These are phyloP conservation scores for Etheostoma cragini DNA, from an alignment of 2,113 vertebrate species.

Conservation along the genomic window DNA sequence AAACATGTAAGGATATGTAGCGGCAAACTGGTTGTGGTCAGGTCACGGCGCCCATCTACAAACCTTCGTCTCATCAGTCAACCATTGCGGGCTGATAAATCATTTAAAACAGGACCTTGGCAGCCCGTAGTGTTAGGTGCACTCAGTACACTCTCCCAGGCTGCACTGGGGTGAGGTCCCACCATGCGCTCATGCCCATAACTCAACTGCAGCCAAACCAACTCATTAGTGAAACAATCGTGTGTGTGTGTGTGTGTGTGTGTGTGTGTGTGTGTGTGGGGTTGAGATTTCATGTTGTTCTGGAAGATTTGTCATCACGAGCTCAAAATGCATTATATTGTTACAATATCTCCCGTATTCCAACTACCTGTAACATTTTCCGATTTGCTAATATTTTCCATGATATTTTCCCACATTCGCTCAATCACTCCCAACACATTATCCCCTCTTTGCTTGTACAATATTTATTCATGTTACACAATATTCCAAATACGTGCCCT, in stretches of 20 bases:
- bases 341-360: constrained; percentile 83
- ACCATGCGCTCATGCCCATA: constrained; percentile 71
- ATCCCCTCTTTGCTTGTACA: constrained; percentile 71
- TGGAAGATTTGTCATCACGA: constrained; percentile 82
- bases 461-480: constrained; percentile 74
- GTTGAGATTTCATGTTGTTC: constrained; percentile 81
- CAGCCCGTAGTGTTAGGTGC: constrained; percentile 43
- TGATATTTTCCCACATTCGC: constrained; percentile 84
- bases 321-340: constrained; percentile 82
- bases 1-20: constrained; percentile 3
- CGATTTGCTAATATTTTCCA: constrained; percentile 88
- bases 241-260: constrained; percentile 50
- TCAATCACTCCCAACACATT: constrained; percentile 78
- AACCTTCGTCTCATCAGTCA: constrained; percentile 2
- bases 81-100: constrained; percentile 32
- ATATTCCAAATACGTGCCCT: constrained; percentile 57
- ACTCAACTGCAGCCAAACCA: constrained; percentile 80
- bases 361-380: constrained; percentile 89
- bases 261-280: constrained; percentile 46
- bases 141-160: constrained; percentile 62
- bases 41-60: background rate
- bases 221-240: constrained; percentile 81
- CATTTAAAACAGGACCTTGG: constrained; percentile 30
- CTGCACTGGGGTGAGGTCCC: constrained; percentile 67
- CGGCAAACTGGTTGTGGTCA: background rate